Conservation (phyloP, 2,797 vertebrate genomes). For the Gymnocypris eckloni region DNA sequence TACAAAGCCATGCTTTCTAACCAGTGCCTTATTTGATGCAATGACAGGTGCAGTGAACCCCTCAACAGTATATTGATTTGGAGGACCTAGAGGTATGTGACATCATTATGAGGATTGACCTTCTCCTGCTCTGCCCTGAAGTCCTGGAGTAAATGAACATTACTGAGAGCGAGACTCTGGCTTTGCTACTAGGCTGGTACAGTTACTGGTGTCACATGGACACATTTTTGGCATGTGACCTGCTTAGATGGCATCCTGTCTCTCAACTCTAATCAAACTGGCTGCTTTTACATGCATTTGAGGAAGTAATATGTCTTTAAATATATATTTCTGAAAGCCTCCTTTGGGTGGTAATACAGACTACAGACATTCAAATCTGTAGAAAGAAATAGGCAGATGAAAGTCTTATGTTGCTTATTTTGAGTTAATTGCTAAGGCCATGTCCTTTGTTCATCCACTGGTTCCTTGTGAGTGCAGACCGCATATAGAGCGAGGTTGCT, state of each 20-base stretch:
- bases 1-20: constrained; percentile 68
- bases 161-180: constrained; percentile 46
- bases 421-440: constrained; percentile 69
- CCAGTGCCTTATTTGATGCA: constrained; percentile 75
- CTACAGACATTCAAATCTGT: neutral
- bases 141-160: constrained; percentile 65
- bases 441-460: constrained; percentile 67
- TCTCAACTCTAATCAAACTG: constrained; percentile 64
- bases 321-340: neutral
- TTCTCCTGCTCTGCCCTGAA: constrained; percentile 80
- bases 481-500: constrained; percentile 51
- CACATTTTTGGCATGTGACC: constrained; percentile 79
- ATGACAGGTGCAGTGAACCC: constrained; percentile 73
- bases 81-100: constrained; percentile 82
- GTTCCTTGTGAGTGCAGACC: constrained; percentile 73
- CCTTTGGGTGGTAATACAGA: neutral
- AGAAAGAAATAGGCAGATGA: neutral
- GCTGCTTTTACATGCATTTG: constrained; percentile 53
- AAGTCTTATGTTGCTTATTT: constrained; percentile 62
- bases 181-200: constrained; percentile 36
- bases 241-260: constrained; percentile 78
- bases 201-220: constrained; percentile 63
- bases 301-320: neutral
- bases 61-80: constrained; percentile 77
- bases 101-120: constrained; percentile 83